phyloP scores from a whole-genome alignment of 2,797 vertebrate genomes.

The Hemitrygon akajei region DNA sequence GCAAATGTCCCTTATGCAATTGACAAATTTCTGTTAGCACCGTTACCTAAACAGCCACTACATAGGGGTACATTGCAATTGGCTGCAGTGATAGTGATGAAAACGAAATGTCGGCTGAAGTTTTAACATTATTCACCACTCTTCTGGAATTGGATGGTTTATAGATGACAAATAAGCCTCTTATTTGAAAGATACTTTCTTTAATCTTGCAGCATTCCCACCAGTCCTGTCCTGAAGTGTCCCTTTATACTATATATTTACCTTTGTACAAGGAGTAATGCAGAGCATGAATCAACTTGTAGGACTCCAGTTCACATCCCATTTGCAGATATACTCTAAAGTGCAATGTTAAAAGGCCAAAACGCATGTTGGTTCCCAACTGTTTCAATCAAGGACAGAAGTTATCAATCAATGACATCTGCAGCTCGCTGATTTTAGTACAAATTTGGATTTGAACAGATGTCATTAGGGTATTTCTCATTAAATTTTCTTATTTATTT shows the following conservation, averaged over 20 bases:
- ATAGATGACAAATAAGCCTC: neutral
- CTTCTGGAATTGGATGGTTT: neutral
- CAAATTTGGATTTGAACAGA: neutral
- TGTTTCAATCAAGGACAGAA: neutral
- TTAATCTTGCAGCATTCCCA: neutral
- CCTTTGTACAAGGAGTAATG: neutral
- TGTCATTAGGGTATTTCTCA: neutral
- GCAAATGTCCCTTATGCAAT: too few species aligned
- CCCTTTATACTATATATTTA: neutral
- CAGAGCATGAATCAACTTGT: neutral
- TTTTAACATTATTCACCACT: neutral
- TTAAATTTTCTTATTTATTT: neutral
- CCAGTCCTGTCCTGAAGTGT: neutral
- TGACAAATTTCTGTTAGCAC: too few species aligned
- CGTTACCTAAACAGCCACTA: too few species aligned
- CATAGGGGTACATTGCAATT: too few species aligned
- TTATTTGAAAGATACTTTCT: neutral
- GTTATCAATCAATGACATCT: neutral
- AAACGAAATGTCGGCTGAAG: neutral
- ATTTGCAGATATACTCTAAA: neutral
- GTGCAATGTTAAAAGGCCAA: neutral
- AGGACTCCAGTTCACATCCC: neutral
- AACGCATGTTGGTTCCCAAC: neutral
- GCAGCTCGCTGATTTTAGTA: neutral
- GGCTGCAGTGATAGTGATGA: neutral